Evolutionary conservation across 2,888 invertebrate genomes (phyloP).

Genomic region (Entomobrya proxima): DNA sequence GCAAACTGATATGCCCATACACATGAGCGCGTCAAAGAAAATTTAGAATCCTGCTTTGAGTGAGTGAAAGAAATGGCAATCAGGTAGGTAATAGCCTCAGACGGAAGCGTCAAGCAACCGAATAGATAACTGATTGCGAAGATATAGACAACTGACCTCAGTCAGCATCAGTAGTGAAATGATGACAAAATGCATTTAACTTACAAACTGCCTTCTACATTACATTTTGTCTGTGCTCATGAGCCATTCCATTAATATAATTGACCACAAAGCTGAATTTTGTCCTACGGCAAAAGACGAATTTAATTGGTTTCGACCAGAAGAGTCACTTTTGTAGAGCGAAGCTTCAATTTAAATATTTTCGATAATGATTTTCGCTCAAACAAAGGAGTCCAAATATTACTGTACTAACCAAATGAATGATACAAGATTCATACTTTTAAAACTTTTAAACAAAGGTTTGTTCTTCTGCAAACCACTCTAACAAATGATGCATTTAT

Average conservation of each 20-base stretch:
- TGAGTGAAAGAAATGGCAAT: background rate
- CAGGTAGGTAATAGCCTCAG: background rate
- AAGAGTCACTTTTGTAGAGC: background rate
- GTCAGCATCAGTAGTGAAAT: slow-evolving; percentile 26
- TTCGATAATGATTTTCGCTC: no score
- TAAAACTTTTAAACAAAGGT: background rate
- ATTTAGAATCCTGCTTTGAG: background rate
- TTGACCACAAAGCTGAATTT: slow-evolving; percentile 25
- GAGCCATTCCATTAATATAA: background rate
- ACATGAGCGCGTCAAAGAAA: background rate
- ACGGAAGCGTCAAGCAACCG: background rate
- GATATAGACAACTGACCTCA: slow-evolving; percentile 25
- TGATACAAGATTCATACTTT: no score
- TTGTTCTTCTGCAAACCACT: no score
- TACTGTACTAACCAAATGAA: no score
- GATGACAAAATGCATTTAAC: background rate
- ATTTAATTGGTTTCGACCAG: slow-evolving; percentile 19
- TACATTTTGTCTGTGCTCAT: background rate
- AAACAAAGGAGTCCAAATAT: no score
- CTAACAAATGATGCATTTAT: no score
- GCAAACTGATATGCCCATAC: background rate
- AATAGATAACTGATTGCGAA: background rate
- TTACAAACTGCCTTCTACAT: background rate
- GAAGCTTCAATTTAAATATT: background rate
- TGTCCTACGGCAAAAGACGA: slow-evolving; percentile 21